Base-by-base conservation (phyloP, 2,113 vertebrate species). In the Rhinolophus ferrumequinum region DNA sequence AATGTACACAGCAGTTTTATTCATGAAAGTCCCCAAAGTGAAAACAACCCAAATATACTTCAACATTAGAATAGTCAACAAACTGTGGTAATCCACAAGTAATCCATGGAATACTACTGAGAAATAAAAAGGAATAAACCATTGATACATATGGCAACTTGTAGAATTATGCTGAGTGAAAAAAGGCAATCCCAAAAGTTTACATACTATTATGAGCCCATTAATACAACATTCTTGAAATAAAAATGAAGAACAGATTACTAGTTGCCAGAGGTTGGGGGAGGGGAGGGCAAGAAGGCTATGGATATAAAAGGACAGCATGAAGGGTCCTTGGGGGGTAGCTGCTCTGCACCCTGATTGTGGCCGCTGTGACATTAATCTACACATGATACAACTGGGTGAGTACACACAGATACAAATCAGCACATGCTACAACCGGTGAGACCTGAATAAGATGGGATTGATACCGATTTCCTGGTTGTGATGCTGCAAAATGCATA, bases 181-280 rank as follows among this genome's bases (percentile, higher is more conserved):
- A 60, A 24, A 35, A 33, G 85, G 69, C 69, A 11, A 12, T 12
- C 12, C 8, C 69, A n/a, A n/a, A 56, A 44, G 69, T 8, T 18
- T 0, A 26, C 8, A 26, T 24, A 33, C 38, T 4, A 1, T 11
- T 11, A 35, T 0, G 21, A 30, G 2, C 12, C 54, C 38, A 35
- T n/a, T 47, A 24, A 26, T 8, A 62, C 14, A n/a, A 12, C 14
- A 73, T 3, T 16, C 41, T n/a, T n/a, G 21, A 88, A n/a, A 60
- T 41, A 47, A 44, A 30, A 73, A n/a, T 33, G 38, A 28, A 88
- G 52, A 24, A 44, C 21, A 73, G 35, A 16, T 41, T 2, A 47
- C 54, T n/a, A 41, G 56, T 19, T n/a, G 30, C 38, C 28, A 75
- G 28, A 75, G 70, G 38, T 33, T 60, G 69, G 54, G 21, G 54